Conservation (phyloP, 2,888 invertebrate genomes). For the Deilephila porcellus region DNA sequence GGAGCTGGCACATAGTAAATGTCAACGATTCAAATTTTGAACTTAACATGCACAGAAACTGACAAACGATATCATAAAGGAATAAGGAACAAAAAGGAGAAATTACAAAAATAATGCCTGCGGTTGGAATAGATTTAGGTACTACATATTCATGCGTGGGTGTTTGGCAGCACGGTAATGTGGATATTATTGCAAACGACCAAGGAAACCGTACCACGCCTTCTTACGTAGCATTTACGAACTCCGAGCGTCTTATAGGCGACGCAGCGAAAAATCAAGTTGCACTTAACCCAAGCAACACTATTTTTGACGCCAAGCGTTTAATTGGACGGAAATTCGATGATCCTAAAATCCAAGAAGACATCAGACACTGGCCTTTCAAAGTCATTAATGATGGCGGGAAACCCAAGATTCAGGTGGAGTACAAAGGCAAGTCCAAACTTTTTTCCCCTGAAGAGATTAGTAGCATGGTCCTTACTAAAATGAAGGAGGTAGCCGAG, state of each 20-base stretch:
- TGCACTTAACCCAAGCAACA: conserved; percentile 89
- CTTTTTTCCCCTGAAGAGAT: conserved; percentile 88
- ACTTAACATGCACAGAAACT: background rate
- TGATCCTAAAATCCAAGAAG: conserved; percentile 90
- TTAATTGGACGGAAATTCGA: conserved; percentile 91
- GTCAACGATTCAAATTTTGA: background rate
- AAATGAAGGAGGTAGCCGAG: conserved; percentile 87
- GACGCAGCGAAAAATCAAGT: conserved; percentile 89
- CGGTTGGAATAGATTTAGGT: conserved; percentile 83
- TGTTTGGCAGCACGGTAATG: conserved; percentile 86
- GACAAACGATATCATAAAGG: background rate
- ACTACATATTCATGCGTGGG: conserved; percentile 84
- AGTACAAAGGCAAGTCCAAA: conserved; percentile 86
- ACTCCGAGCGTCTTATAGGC: conserved; percentile 85
- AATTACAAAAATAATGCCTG: conserved; percentile 61
- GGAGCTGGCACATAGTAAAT: background rate
- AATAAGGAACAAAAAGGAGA: background rate
- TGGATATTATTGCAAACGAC: conserved; percentile 88
- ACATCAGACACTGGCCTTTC: conserved; percentile 94
- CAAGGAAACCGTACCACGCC: conserved; percentile 90
- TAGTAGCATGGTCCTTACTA: conserved; percentile 87
- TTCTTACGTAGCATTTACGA: conserved; percentile 89
- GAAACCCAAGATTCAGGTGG: conserved; percentile 87
- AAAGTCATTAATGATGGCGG: conserved; percentile 86
- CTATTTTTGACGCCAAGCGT: conserved; percentile 92